Evolutionary conservation across 1,140 invertebrate species (phyloP).

Genomic region (Aphis gossypii): DNA sequence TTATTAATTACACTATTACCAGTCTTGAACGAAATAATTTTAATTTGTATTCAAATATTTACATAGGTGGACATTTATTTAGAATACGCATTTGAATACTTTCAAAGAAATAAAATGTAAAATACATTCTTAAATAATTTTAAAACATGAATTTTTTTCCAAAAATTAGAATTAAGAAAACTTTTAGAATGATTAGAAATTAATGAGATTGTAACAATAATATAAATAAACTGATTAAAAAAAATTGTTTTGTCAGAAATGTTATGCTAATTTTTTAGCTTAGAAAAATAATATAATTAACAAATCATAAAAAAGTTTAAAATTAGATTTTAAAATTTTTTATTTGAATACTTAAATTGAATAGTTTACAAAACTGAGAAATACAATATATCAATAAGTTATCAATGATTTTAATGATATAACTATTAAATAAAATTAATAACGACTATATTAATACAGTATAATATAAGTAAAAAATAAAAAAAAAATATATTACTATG

Average conservation of each 20-base stretch:
- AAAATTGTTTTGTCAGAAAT: too few relatives aligned
- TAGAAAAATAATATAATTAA: background rate
- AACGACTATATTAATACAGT: too few relatives aligned
- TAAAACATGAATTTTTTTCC: too few relatives aligned
- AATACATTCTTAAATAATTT: background rate
- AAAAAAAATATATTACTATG: background rate
- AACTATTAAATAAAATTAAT: background rate
- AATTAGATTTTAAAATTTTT: background rate
- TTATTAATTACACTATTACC: background rate
- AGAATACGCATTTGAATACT: background rate
- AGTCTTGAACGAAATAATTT: background rate
- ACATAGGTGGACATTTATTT: background rate
- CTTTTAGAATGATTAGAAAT: too few relatives aligned
- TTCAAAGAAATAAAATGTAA: background rate
- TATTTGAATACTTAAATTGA: too few relatives aligned
- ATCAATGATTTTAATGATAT: background rate
- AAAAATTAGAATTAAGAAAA: too few relatives aligned
- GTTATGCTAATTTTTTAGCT: background rate
- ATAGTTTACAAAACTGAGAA: too few relatives aligned
- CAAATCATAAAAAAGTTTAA: background rate
- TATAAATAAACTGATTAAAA: background rate
- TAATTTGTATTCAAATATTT: background rate
- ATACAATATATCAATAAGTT: too few relatives aligned
- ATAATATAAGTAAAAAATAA: background rate
- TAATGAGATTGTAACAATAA: background rate